Evolutionary conservation across 2,113 vertebrate species (phyloP), one percentile per base, ranked within the genome.

Genomic region (Deroptyus accipitrinus): DNA sequence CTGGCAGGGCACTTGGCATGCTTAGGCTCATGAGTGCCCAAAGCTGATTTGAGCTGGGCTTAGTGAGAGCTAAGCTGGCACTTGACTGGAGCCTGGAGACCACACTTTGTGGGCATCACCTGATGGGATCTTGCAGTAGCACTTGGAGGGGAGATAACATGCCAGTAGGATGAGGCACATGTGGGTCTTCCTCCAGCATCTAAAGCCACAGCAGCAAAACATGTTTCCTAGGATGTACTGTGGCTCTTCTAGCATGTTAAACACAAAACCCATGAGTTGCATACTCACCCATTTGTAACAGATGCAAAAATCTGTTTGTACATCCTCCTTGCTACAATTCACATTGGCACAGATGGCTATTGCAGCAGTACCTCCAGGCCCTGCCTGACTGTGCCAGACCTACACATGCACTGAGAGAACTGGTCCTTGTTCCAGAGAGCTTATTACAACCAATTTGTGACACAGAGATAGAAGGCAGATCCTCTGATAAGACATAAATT

Each of bases 1-100:
- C 31, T 55, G 63, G 35, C 66, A 37, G 52, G 10, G 18, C 20
- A 33, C 24, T 15, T 11, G 14, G 14, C 22, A 24, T 24, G 23
- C 41, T 61, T 1, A 1, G n/a, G 27, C 10, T 52, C 25, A 42
- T 0, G 1, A 41, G 12, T 33, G 12, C 11, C 16, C 48, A 44
- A 39, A 59, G 35, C 33, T 24, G 28, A 59, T 51, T 10, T 52
- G n/a, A 68, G 24, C 18, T 62, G 31, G 30, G 22, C 27, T 91
- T 9, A 23, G 4, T 46, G 55, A 57, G 16, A 70, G 6, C 15
- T 61, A 41, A 61, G 20, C 37, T 62, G 51, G 55, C 39, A 35
- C 22, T 80, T 72, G 30, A 12, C 37, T 62, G 17, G 16, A 67
- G 7, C 4, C 25, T 76, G 51, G 10, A 87, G 25, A 42, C 33